Conservation (phyloP, 2,888 invertebrate genomes). For the Orthosia cruda region DNA sequence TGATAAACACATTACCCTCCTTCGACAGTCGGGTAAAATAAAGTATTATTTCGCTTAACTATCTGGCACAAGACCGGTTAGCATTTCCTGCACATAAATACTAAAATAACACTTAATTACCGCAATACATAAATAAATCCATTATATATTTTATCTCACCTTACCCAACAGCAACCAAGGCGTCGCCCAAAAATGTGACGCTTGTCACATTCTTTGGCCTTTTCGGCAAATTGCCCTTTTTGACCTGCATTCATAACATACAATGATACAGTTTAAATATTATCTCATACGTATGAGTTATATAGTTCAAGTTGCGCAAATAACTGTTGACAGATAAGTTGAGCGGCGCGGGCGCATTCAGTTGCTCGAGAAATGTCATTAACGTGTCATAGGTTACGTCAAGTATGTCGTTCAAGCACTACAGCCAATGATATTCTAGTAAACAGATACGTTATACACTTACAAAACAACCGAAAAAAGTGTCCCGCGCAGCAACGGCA, state of each 20-base stretch:
- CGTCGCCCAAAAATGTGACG: not conserved
- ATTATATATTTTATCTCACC: not conserved
- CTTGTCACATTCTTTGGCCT: conserved; percentile 29
- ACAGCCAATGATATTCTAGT: no score
- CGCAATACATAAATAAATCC: not conserved
- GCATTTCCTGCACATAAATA: not conserved
- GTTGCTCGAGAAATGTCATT: conserved; percentile 34
- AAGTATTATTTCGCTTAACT: not conserved
- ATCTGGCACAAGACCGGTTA: not conserved
- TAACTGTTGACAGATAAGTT: conserved; percentile 39
- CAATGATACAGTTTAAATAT: conserved; percentile 28
- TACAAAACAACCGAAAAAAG: no score
- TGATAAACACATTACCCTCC: no score
- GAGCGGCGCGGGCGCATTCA: not conserved
- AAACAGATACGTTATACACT: no score
- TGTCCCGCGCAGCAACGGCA: no score
- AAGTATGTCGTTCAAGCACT: conserved; percentile 1
- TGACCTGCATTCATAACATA: conserved; percentile 48
- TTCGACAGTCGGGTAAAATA: no score
- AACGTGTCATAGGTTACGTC: conserved; percentile 36
- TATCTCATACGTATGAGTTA: conserved; percentile 17
- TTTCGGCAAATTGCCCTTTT: conserved; percentile 41
- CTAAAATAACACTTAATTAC: conserved; percentile 5
- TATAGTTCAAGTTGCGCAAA: conserved; percentile 33
- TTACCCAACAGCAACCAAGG: conserved; percentile 3